Conservation (phyloP, 2,113 vertebrate genomes). For the Accipiter cooperii region DNA sequence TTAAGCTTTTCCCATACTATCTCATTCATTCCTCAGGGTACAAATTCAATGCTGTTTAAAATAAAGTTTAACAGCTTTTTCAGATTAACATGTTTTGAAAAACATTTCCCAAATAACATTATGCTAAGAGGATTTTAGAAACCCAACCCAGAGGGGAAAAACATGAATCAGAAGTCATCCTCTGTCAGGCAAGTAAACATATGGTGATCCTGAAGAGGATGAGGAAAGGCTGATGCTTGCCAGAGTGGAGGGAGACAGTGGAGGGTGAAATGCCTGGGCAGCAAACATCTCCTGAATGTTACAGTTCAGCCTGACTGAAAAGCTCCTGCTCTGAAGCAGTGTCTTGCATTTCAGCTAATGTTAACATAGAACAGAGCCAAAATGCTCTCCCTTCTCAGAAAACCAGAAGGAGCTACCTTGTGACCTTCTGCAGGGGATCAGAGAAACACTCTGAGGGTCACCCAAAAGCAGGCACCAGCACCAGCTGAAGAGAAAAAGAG, state of each 20-base stretch:
- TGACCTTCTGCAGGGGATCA: neutral
- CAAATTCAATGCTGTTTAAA: neutral
- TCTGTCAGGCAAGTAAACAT: neutral
- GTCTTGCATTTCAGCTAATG: neutral
- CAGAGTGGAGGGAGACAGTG: too few relatives aligned
- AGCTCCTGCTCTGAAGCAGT: neutral
- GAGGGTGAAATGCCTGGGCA: neutral
- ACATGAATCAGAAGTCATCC: neutral
- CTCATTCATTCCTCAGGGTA: too few relatives aligned
- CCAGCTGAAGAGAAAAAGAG: neutral
- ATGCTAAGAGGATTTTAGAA: neutral
- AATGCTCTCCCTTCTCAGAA: neutral
- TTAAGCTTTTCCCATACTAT: too few relatives aligned
- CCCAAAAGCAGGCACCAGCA: neutral
- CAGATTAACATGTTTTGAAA: neutral
- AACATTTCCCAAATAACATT: neutral
- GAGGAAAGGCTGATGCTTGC: neutral
- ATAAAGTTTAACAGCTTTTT: neutral
- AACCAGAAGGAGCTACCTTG: neutral
- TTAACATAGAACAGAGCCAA: neutral
- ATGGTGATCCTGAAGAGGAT: neutral
- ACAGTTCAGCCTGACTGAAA: neutral
- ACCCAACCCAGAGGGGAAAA: neutral
- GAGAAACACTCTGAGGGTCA: neutral
- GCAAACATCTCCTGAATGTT: neutral